A percentile compares a stretch with the other conserved stretches of the same genome.
Evolutionary conservation across 2,113 vertebrate genomes (phyloP).

Genomic region (Cisticola juncidis): DNA sequence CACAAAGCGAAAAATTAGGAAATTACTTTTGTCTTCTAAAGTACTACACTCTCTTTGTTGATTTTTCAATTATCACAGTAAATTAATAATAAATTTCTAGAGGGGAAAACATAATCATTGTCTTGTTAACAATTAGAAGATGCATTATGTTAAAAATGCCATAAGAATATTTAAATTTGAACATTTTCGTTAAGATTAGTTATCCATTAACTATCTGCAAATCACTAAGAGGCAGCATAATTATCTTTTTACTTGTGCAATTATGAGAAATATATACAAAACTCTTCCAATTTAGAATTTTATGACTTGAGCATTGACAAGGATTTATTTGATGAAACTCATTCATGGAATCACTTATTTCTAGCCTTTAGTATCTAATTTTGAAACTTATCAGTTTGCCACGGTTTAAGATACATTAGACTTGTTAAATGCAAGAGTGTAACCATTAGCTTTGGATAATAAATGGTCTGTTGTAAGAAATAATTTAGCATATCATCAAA

Average conservation of each 20-base stretch:
- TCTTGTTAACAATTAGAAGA: neutral
- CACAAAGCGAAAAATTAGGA: neutral
- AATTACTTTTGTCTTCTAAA: neutral
- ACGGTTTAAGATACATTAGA: neutral
- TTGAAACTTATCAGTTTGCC: conserved; percentile 30
- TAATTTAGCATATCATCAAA: conserved; percentile 63
- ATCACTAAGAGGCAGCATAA: neutral
- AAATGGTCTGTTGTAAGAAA: conserved; percentile 60
- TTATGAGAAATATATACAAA: neutral
- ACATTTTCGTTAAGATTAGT: neutral
- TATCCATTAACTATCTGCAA: neutral
- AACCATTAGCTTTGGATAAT: conserved; percentile 43
- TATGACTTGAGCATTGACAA: neutral
- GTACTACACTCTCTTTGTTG: neutral
- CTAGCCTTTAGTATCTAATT: neutral
- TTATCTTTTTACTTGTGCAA: neutral
- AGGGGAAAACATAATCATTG: neutral
- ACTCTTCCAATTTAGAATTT: neutral
- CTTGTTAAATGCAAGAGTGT: conserved; percentile 2
- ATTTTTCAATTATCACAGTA: neutral
- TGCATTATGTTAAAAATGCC: neutral
- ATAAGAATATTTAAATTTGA: neutral
- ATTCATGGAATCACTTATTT: neutral
- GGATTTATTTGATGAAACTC: neutral
- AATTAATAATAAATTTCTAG: neutral